Evolutionary conservation across 2,797 vertebrate species (phyloP), one percentile per base, ranked within the genome.

Genomic region (Melanotaenia trifasciata): DNA sequence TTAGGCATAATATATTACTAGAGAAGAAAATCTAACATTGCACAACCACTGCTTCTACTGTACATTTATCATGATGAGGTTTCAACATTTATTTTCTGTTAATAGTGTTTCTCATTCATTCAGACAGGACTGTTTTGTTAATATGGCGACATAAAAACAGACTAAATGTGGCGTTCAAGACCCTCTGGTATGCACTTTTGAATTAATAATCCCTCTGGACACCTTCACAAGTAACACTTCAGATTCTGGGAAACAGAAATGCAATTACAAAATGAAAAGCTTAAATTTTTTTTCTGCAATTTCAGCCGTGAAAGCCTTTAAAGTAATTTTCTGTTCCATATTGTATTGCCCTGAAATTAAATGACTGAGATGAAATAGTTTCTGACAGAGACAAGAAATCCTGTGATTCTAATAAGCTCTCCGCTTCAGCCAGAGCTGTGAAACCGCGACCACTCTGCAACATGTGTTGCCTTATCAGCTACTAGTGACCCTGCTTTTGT

Each of bases 401-500:
- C 61, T 28, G 56, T 45, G 58, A 58, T 74, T 72, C 64, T 64
- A 33, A n/a, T 51, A 33, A 74, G 56, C 58, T 64, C 18, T 24
- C 2, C 8, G 59, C 51, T 61, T 75, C 51, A 50, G 33, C 57
- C 30, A 43, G 62, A 40, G 35, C 26, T 61, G 53, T 62, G 53
- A 83, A 82, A 73, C 59, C 65, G 54, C 57, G 67, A 67, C 73
- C 67, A 65, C 38, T 53, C 74, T 43, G 56, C 45, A 76, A 33
- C 74, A 86, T 81, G 70, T 83, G 76, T 74, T 60, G 71, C 63
- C 76, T 81, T 71, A 63, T 78, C 24, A 30, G 59, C 47, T 53
- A 54, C 72, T 58, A 61, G 33, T 56, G 72, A 69, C 61, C 1
- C 13, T 58, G 58, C 64, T 35, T 85, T 75, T 78, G 65, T 78